A percentile compares a stretch with the other conserved stretches of the same genome.
Evolutionary conservation across 2,797 vertebrate genomes (phyloP).

Genomic region (Gymnoscopelus microlampas): DNA sequence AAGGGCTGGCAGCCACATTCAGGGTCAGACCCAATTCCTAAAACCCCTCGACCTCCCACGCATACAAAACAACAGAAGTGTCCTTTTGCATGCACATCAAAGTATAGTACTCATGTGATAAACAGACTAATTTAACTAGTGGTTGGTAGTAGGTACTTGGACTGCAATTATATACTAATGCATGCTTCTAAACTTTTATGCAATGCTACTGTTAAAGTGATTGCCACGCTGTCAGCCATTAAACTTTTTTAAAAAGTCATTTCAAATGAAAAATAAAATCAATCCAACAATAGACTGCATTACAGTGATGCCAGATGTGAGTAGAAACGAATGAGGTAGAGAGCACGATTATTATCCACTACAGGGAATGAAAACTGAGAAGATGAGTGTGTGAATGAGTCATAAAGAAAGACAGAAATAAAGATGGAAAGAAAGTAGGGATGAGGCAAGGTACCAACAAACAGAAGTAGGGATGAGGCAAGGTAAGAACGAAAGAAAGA

Average conservation of each 20-base stretch:
- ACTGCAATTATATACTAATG: slow-evolving; percentile 62
- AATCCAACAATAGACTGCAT: slow-evolving; percentile 60
- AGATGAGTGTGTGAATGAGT: slow-evolving; percentile 1
- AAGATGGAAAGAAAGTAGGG: neutral
- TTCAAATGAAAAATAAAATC: slow-evolving; percentile 32
- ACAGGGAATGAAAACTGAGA: slow-evolving; percentile 32
- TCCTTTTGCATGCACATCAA: slow-evolving; percentile 75
- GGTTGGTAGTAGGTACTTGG: slow-evolving; percentile 48
- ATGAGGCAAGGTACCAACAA: slow-evolving; percentile 15
- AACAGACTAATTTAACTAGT: slow-evolving; percentile 60
- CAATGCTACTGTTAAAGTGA: slow-evolving; percentile 65
- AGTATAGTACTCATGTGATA: slow-evolving; percentile 68
- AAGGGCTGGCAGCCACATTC: slow-evolving; percentile 70
- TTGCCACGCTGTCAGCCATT: slow-evolving; percentile 30
- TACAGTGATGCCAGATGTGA: slow-evolving; percentile 46
- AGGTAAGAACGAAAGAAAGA: slow-evolving; percentile 25
- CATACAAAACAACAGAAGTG: slow-evolving; percentile 57
- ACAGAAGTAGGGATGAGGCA: slow-evolving; percentile 15
- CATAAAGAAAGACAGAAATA: slow-evolving; percentile 6
- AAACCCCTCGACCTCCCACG: slow-evolving; percentile 47
- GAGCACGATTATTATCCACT: slow-evolving; percentile 61
- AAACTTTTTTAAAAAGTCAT: slow-evolving; percentile 34
- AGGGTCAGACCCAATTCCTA: slow-evolving; percentile 55
- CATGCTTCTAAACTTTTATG: slow-evolving; percentile 73
- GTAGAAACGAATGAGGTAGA: slow-evolving; percentile 79